These are phyloP conservation scores for Python bivittatus DNA, from an alignment of 2,113 vertebrate genomes.

Conservation along the genomic window DNA sequence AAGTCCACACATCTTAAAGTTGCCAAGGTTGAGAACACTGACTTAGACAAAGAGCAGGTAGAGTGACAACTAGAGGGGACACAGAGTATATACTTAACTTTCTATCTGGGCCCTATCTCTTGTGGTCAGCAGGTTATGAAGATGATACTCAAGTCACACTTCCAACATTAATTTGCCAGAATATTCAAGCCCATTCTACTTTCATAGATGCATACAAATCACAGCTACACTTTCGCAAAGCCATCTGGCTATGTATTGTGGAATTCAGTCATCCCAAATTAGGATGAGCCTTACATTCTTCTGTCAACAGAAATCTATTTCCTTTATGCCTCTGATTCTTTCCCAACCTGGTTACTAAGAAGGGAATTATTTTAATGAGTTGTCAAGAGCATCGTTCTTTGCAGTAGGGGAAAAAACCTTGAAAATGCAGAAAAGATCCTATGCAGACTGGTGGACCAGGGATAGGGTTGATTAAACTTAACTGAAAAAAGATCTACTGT, in stretches of 20 bases:
- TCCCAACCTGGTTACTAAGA: background rate
- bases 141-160: too few species aligned
- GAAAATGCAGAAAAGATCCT: background rate
- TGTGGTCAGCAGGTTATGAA: too few species aligned
- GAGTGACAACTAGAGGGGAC: too few species aligned
- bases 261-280: background rate
- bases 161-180: background rate
- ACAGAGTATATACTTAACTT: too few species aligned
- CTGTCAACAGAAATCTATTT: background rate
- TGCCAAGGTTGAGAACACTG: too few species aligned
- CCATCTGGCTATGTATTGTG: background rate
- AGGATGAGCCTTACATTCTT: too few species aligned
- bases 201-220: background rate
- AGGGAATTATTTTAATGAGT: background rate
- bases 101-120: too few species aligned
- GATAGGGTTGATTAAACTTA: background rate
- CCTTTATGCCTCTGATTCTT: background rate
- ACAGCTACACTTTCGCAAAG: background rate
- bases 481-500: rapidly evolving
- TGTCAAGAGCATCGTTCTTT: background rate
- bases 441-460: background rate
- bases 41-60: too few species aligned
- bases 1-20: too few species aligned
- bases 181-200: background rate
- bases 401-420: background rate